Percentiles rank a stretch among this genome's conserved stretches.
Conservation (phyloP, 2,113 vertebrate genomes). For the Lucifuga dentata region DNA sequence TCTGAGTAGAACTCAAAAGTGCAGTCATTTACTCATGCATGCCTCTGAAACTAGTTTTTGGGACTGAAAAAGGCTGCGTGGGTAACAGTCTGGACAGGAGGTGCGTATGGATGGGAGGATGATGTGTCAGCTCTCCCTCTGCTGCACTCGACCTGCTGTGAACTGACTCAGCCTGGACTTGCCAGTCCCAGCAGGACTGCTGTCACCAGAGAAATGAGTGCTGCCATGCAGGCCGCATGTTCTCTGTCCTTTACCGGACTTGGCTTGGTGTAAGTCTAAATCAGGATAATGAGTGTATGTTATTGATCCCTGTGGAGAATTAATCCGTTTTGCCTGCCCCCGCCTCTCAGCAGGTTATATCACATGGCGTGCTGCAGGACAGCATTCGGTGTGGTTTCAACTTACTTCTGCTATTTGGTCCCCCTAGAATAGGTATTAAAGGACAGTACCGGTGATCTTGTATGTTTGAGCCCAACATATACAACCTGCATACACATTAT, state of each 20-base stretch:
- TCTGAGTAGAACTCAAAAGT: not conserved
- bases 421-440: too few species aligned
- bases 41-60: not conserved
- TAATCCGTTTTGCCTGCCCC: not conserved
- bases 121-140: conserved; percentile 61
- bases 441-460: too few species aligned
- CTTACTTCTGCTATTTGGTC: too few species aligned
- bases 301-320: not conserved
- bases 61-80: conserved; percentile 19
- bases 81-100: conserved; percentile 49
- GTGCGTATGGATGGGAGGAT: conserved; percentile 38
- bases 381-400: too few species aligned
- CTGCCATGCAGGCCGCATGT: not conserved
- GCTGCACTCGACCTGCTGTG: conserved; percentile 62
- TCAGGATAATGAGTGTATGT: not conserved
- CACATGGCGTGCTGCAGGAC: not conserved
- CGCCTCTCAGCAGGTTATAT: not conserved
- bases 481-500: too few species aligned
- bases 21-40: conserved; percentile 5
- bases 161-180: conserved; percentile 67
- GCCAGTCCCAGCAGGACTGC: conserved; percentile 56
- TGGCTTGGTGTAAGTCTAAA: not conserved
- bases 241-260: conserved; percentile 11
- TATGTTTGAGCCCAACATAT: too few species aligned
- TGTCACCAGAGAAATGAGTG: conserved; percentile 50